Evolutionary conservation across 2,888 invertebrate genomes (phyloP), one percentile per base, ranked within the genome.

Genomic region (Masnerella sp.): DNA sequence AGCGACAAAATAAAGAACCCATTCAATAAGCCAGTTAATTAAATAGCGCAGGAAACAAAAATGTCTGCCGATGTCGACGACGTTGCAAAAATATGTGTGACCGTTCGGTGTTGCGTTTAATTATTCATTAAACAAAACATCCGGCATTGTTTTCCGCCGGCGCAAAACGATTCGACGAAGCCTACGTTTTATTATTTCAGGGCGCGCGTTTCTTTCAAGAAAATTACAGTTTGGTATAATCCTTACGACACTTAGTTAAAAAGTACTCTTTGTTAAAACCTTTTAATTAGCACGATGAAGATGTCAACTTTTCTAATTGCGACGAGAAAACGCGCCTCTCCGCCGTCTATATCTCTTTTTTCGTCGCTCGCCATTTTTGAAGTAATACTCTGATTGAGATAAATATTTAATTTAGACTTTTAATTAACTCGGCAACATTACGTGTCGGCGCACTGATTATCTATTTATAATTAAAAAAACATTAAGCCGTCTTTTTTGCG

Each of bases 251-350:
- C 70, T 70, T 61, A 62, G 62, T 61, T 54, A 56, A 70, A 70
- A 70, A 56, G 69, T 69, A 69, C 59, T 54, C 70, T 70, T 62
- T 70, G 70, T 70, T 62, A 61, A 70, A 70, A 70, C 62, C 62
- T 62, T 70, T 70, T 70, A 70, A 70, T 70, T 70, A 70, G 70
- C 70, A 62, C 40, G 62, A 56, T 54, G 70, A 70, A 70, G 62
- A 70, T 70, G 70, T 45, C 56, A 70, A 62, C 70, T 70, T 70
- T 70, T 70, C 56, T 62, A 62, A 70, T 70, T 70, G 70, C 70
- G 12, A 42, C 30, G 34, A 40, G 49, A 54, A 49, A 56, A 42
- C 40, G 56, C 18, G 8, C 14, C 25, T 15, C 43, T 40, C 18
- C 22, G 14, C 20, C n/a, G 18, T 58, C 5, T 18, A 14, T 4